Base-by-base conservation (phyloP, 1,140 invertebrate species). In the Plectus sambesii region DNA sequence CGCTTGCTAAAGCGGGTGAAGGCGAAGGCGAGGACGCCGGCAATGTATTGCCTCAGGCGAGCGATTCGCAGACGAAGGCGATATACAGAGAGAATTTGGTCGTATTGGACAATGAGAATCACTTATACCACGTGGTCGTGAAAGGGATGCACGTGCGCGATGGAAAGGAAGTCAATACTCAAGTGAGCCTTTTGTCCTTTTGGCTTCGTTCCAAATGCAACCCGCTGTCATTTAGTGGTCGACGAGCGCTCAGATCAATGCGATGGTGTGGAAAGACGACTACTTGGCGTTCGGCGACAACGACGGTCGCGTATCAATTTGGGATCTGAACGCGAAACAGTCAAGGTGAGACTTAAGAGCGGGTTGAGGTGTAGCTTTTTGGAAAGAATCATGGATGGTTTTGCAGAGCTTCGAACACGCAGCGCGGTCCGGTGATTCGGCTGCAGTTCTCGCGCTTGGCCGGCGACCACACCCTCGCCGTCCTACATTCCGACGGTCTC, bases 251-350 rank as follows among this genome's bases (percentile, higher is more conserved):
- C 59, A 12, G 49, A 62, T 8, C 45, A 29, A 59, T 66, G 15
- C 33, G 57, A 59, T 66, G 62, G 55, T 60, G 12, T 66, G 66
- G 66, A 69, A 66, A 36, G 64, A 68, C 27, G 66, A 67, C 47
- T 39, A 67, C 25, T 51, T 67, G 22, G 66, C 63, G 15, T 58
- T 69, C 35, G 66, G 64, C 2, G 66, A 67, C 43, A 46, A 52
- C 4, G 54, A 61, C 6, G 66, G 66, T 5, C 49, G 62, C 24
- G 24, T 67, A 5, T 50, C 56, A 8, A 45, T 67, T 17, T 67
- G 64, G 64, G 54, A 69, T 48, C 41, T 67, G 6, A 49, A 36
- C n/a, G 48, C 48, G 37, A 42, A 57, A 15, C 47, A 58, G 36
- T 60, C 2, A 53, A 56, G 17, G 20, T 53, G 5, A 58, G 27